These are phyloP conservation scores for Heterodera filipjevi DNA, from an alignment of 2,888 invertebrate species.

Conservation along the genomic window DNA sequence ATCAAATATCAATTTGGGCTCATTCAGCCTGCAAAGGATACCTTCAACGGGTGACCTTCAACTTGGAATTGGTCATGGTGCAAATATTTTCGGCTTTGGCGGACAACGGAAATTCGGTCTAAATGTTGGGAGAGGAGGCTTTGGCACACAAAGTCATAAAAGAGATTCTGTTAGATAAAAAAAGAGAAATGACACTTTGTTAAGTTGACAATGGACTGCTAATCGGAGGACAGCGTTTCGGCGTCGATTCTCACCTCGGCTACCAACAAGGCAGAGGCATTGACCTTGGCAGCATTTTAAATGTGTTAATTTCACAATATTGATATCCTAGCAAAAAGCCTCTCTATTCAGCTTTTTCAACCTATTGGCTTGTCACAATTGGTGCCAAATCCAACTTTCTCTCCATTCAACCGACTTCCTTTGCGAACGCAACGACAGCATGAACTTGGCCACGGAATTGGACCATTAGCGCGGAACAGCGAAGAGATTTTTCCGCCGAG, in stretches of 20 bases:
- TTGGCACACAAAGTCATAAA: conserved; percentile 20
- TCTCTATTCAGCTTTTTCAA: conserved; percentile 17
- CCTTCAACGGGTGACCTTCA: conserved; percentile 36
- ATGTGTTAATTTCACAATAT: conserved; percentile 21
- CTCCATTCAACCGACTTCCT: not conserved
- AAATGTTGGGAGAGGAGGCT: conserved; percentile 31
- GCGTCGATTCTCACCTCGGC: conserved; percentile 44
- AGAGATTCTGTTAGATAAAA: not conserved
- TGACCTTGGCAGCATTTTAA: conserved; percentile 37
- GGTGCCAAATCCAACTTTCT: not conserved
- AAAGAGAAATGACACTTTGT: conserved; percentile 17
- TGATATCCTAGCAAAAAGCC: not conserved
- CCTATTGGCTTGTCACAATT: conserved; percentile 3
- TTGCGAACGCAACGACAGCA: not conserved
- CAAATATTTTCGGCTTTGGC: conserved; percentile 56
- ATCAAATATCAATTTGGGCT: conserved; percentile 36
- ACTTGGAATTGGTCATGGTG: conserved; percentile 53
- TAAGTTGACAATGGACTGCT: conserved; percentile 51
- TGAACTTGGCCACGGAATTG: not conserved
- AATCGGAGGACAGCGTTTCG: conserved; percentile 51
- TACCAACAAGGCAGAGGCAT: conserved; percentile 34
- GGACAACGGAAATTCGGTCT: conserved; percentile 43
- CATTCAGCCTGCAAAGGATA: conserved; percentile 37
- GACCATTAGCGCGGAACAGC: not conserved
- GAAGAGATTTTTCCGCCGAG: conserved; percentile 17